Evolutionary conservation across 2,113 vertebrate genomes (phyloP).

Genomic region (Catharus bicknelli): DNA sequence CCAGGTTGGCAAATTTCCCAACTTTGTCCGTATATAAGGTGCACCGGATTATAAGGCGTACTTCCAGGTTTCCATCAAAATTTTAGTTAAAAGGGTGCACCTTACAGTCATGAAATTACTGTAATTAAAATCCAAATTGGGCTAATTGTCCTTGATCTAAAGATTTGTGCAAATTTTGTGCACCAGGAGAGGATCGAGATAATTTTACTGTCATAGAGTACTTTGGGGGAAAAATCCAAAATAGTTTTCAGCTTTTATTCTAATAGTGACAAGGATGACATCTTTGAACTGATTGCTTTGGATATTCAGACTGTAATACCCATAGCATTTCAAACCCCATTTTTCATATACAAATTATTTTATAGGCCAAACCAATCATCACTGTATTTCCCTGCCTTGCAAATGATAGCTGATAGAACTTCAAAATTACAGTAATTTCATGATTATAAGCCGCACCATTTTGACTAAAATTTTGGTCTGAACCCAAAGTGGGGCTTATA

Average conservation of each 20-base stretch:
- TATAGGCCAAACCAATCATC: neutral
- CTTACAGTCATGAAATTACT: too few species aligned
- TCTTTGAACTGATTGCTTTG: neutral
- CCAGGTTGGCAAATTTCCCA: too few species aligned
- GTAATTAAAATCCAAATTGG: neutral
- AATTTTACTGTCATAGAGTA: neutral
- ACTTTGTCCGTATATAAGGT: too few species aligned
- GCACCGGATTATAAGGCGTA: too few species aligned
- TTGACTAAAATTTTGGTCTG: too few species aligned
- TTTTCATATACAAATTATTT: neutral
- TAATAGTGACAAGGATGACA: neutral
- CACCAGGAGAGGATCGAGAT: neutral
- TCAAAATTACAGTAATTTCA: neutral
- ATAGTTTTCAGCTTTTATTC: neutral
- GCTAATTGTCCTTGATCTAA: neutral
- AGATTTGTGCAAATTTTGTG: neutral
- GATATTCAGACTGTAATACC: neutral
- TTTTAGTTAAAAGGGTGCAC: too few species aligned
- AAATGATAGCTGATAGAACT: neutral
- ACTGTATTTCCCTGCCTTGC: neutral
- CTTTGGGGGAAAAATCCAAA: neutral
- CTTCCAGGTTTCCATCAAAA: too few species aligned
- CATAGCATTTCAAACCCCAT: neutral
- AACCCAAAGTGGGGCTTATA: too few species aligned
- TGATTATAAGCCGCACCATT: too few species aligned